These are phyloP conservation scores for Turritopsis dohrnii DNA, from an alignment of 30 jellyfish, hydroid and myxozoan genomes.

Conservation along the genomic window DNA sequence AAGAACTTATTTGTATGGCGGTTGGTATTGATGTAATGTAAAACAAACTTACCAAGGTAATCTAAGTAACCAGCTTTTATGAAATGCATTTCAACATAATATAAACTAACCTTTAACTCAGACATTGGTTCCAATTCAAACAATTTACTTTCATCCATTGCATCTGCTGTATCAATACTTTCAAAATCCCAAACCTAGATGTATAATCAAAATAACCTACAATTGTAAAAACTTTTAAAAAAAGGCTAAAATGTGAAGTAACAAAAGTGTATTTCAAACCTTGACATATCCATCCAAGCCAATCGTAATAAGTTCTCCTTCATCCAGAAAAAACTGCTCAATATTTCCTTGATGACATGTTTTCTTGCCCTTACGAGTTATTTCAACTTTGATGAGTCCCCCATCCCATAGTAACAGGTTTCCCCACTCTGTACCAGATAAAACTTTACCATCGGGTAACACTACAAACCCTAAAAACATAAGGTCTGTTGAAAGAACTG, in stretches of 20 bases:
- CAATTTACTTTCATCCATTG: conserved; percentile 58
- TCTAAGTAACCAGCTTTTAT: too few relatives aligned
- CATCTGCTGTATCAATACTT: conserved; percentile 89
- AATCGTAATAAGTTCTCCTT: conserved; percentile 88
- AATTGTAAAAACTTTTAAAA: too few relatives aligned
- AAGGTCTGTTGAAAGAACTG: too few relatives aligned
- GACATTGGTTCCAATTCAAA: conserved; percentile 98
- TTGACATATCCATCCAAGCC: conserved; percentile 89
- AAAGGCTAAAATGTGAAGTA: not conserved
- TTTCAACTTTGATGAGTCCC: conserved; percentile 83
- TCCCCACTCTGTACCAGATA: conserved; percentile 98
- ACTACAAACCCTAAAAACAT: conserved; percentile 66
- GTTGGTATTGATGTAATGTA: too few relatives aligned
- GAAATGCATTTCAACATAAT: not conserved
- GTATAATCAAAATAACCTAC: too few relatives aligned
- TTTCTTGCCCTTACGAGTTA: conserved; percentile 79
- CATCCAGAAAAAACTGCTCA: conserved; percentile 89
- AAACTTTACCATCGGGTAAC: conserved; percentile 93
- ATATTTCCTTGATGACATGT: conserved; percentile 87
- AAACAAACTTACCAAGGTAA: too few relatives aligned
- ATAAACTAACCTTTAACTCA: conserved; percentile 65
- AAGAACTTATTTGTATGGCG: too few relatives aligned
- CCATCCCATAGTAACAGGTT: conserved; percentile 97
- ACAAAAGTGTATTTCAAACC: conserved; percentile 36
- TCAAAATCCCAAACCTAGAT: conserved; percentile 97